These are phyloP conservation scores for Bursaphelenchus okinawaensis DNA, from an alignment of 2,888 invertebrate species.

Conservation along the genomic window DNA sequence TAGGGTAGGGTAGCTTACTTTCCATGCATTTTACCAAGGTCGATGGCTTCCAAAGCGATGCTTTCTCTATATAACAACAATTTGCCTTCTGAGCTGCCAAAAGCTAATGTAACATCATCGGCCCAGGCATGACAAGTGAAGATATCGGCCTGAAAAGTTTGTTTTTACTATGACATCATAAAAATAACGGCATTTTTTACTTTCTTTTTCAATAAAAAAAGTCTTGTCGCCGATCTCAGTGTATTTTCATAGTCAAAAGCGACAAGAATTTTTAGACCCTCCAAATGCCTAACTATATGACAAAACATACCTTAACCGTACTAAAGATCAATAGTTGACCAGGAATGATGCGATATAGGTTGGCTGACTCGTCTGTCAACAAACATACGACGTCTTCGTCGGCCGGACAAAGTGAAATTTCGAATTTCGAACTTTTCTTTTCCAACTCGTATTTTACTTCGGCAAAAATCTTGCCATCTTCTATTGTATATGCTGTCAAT, in stretches of 20 bases:
- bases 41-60: constrained; percentile 38
- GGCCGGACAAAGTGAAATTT: constrained; percentile 46
- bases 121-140: constrained; percentile 46
- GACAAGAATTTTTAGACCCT: too few relatives aligned
- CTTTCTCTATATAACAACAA: constrained; percentile 47
- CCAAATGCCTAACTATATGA: too few relatives aligned
- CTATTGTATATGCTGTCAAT: constrained; percentile 13
- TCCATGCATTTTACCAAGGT: constrained; percentile 29
- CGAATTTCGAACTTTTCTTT: constrained; percentile 14
- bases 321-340: constrained; percentile 43
- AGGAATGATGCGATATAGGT: constrained; percentile 33
- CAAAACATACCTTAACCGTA: constrained; percentile 35
- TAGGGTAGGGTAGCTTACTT: too few relatives aligned
- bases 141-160: constrained; percentile 25
- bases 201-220: too few relatives aligned
- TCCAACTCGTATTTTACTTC: constrained; percentile 8
- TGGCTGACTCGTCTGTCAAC: constrained; percentile 31
- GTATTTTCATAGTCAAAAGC: too few relatives aligned
- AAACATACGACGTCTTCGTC: constrained; percentile 45
- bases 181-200: too few relatives aligned
- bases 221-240: too few relatives aligned
- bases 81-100: constrained; percentile 36
- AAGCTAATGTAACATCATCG: constrained; percentile 48
- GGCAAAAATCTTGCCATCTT: constrained; percentile 21
- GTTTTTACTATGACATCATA: too few relatives aligned